Conservation (phyloP, 2,888 invertebrate genomes). For the Trachelus tabidus region DNA sequence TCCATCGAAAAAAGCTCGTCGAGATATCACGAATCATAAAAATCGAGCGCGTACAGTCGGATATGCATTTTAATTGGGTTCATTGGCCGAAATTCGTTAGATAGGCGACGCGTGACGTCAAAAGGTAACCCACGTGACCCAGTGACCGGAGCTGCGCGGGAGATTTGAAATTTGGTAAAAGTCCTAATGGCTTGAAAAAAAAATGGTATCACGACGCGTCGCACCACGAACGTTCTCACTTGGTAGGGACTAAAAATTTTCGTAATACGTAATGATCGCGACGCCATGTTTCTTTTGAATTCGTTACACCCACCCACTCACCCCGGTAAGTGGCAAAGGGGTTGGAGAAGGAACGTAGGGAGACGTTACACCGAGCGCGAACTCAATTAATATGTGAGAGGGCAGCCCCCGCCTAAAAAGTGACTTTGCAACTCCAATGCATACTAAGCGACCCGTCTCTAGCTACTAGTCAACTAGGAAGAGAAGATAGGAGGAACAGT, state of each 20-base stretch:
- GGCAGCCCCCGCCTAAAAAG: constrained; percentile 54
- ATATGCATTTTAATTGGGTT: neutral
- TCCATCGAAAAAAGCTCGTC: neutral
- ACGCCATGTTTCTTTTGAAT: neutral
- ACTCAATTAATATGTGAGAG: constrained; percentile 54
- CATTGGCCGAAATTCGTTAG: neutral
- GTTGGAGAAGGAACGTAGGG: neutral
- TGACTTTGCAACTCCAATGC: constrained; percentile 64
- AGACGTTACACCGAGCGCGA: neutral
- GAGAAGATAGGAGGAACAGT: neutral
- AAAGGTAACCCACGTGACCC: neutral
- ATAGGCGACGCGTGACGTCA: neutral
- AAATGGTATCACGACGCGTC: neutral
- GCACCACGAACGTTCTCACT: neutral
- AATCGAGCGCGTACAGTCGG: neutral
- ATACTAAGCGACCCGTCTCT: constrained; percentile 60
- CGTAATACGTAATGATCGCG: neutral
- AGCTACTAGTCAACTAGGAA: constrained; percentile 20
- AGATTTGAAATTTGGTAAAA: neutral
- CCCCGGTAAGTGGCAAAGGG: no score
- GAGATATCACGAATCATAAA: neutral
- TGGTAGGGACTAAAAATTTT: neutral
- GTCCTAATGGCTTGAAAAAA: neutral
- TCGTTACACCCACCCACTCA: neutral
- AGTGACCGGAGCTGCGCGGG: neutral